Percentiles rank a stretch among this genome's conserved stretches.
Conservation (phyloP, 2,113 vertebrate species). For the Callospermophilus lateralis region DNA sequence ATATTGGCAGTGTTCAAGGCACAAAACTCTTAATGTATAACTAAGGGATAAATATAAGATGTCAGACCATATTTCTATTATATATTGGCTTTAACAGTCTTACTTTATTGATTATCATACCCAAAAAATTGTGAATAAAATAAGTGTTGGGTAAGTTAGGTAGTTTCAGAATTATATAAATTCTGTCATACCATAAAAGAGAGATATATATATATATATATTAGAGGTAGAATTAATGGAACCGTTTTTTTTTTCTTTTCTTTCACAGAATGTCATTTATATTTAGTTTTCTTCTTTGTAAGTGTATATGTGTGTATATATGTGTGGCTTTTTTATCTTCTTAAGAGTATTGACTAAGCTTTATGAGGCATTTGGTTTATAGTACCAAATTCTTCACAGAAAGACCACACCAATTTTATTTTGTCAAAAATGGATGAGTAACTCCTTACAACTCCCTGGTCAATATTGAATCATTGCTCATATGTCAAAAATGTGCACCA, state of each 20-base stretch:
- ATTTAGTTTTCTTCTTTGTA: not conserved
- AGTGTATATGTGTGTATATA: not conserved
- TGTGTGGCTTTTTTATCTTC: not conserved
- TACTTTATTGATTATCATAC: not conserved
- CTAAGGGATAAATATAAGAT: not conserved
- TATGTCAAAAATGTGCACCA: not conserved
- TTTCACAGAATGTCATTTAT: not conserved
- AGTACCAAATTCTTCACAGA: not conserved
- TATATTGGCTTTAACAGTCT: not conserved
- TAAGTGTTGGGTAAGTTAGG: not conserved
- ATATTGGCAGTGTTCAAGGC: not conserved
- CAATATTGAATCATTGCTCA: not conserved
- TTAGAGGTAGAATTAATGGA: not conserved
- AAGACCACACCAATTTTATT: not conserved
- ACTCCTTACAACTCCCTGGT: not conserved
- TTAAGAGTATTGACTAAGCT: not conserved
- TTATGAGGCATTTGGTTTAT: not conserved
- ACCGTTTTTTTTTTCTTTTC: not conserved
- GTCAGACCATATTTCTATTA: not conserved
- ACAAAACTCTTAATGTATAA: not conserved
- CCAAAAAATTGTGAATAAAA: not conserved
- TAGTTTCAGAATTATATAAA: not conserved
- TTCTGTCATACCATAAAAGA: not conserved
- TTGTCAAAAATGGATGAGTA: not conserved
- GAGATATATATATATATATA: fast-evolving